These are phyloP conservation scores for Mantis religiosa DNA, from an alignment of 2,888 invertebrate genomes.

Conservation along the genomic window DNA sequence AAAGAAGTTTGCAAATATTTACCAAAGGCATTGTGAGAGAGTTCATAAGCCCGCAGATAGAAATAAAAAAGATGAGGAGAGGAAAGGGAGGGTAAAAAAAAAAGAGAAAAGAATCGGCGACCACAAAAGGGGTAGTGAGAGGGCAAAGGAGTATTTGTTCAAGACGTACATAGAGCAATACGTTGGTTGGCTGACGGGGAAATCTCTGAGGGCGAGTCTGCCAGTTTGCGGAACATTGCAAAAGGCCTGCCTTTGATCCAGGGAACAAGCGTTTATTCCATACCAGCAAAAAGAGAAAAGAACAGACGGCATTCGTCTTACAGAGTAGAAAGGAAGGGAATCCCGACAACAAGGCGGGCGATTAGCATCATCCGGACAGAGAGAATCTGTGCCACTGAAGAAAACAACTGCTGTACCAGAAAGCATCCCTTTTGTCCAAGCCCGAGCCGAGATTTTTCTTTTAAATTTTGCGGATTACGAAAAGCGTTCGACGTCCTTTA, in stretches of 20 bases:
- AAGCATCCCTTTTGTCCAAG: neutral
- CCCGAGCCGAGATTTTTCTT: slow-evolving; percentile 21
- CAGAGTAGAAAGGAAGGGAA: slow-evolving; percentile 8
- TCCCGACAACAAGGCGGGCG: slow-evolving; percentile 27
- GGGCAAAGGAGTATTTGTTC: slow-evolving; percentile 27
- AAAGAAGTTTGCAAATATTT: slow-evolving; percentile 31
- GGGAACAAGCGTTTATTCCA: slow-evolving; percentile 26
- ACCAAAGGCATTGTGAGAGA: slow-evolving; percentile 29
- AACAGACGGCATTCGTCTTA: neutral
- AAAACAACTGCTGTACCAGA: slow-evolving; percentile 3
- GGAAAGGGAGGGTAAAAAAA: slow-evolving; percentile 2
- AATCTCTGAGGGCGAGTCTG: slow-evolving; percentile 23
- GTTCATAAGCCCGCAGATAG: slow-evolving; percentile 30
- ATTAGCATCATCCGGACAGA: slow-evolving; percentile 21
- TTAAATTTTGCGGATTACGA: slow-evolving; percentile 23
- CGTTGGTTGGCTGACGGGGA: slow-evolving; percentile 11
- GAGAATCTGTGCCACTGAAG: slow-evolving; percentile 6
- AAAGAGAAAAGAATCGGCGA: slow-evolving; percentile 10
- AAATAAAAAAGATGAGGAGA: slow-evolving; percentile 2
- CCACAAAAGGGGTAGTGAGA: slow-evolving; percentile 24
- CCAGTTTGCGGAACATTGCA: slow-evolving; percentile 8
- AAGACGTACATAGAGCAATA: slow-evolving; percentile 27
- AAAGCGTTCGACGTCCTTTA: neutral
- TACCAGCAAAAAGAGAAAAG: slow-evolving; percentile 22
- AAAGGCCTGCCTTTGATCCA: slow-evolving; percentile 25